Conservation (phyloP, 2,113 vertebrate species). For the Polypterus bichir region DNA sequence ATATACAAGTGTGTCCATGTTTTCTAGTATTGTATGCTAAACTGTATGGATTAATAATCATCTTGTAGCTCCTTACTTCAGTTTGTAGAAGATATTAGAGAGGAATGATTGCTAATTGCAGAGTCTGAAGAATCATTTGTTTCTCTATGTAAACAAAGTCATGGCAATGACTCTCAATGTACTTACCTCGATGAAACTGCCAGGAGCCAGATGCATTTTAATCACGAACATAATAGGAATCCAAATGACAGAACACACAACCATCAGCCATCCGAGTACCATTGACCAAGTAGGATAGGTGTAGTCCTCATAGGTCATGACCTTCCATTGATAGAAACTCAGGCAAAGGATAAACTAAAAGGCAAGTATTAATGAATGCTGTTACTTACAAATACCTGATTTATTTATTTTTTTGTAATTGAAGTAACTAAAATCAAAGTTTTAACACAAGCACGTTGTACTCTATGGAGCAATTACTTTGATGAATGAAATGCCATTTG, state of each 20-base stretch:
- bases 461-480: conserved; percentile 28
- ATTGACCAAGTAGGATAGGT: conserved; percentile 95
- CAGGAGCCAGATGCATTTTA: conserved; percentile 92
- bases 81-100: conserved; percentile 23
- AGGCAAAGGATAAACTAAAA: conserved; percentile 83
- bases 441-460: too few species aligned
- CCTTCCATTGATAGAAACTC: conserved; percentile 95
- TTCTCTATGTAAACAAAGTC: background rate
- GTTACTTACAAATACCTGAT: too few species aligned
- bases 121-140: conserved; percentile 1
- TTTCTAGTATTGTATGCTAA: background rate
- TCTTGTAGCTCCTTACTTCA: conserved; percentile 18
- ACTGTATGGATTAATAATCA: conserved; percentile 23
- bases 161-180: conserved; percentile 3
- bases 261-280: conserved; percentile 92
- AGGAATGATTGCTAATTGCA: background rate
- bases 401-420: too few species aligned
- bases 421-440: too few species aligned
- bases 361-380: conserved; percentile 11
- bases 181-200: conserved; percentile 75
- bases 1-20: too few species aligned
- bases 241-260: conserved; percentile 93
- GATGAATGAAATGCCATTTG: conserved; percentile 37
- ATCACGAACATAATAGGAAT: conserved; percentile 95
- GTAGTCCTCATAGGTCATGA: conserved; percentile 89